Base-by-base conservation (phyloP, 2,113 vertebrate species). In the Pangasianodon gigas region DNA sequence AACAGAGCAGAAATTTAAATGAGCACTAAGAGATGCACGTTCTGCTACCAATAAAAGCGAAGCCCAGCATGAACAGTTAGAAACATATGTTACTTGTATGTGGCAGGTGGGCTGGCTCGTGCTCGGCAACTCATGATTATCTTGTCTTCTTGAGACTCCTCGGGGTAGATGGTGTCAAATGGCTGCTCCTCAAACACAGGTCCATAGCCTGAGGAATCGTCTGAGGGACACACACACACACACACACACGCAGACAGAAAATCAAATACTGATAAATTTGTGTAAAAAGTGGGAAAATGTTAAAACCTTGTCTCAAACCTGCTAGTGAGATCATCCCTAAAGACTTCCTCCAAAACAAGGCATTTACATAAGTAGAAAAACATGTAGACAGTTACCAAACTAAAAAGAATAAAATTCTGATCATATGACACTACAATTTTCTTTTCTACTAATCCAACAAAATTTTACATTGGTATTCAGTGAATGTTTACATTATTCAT, bases 181-280 rank as follows among this genome's bases (percentile, higher is more conserved):
- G 98, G 98, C 88, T 99, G 97, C 90, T 99, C 98, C 95, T 99
- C 98, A 95, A 99, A 99, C 94, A 99, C 97, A 0, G 98, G 98
- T 87, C 98, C 98, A 90, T 97, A 97, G 92, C 97, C 97, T 95
- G 96, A 96, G 92, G 96, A 95, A 93, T 98, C 97, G 80, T 98
- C 97, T 97, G 96, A 93, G 95, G 91, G 92, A 62, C 10, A 56
- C 5, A 84, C 21, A 44, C 8, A 32, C 29, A 65, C 0, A 90
- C 14, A 62, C 14, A 37, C 29, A 46, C 1, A 90, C 0, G 4
- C 54, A 56, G 14, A 19, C 54, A 56, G 16, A 37, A 4, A 16
- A 37, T 37, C 32, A 41, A 19, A 44, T 11, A 46, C 24, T 46
- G 41, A 79, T 29, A 19, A 6, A 24, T 58, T 58, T 41, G 32